Conservation (phyloP, 2,888 invertebrate genomes). For the Aricia artaxerxes region DNA sequence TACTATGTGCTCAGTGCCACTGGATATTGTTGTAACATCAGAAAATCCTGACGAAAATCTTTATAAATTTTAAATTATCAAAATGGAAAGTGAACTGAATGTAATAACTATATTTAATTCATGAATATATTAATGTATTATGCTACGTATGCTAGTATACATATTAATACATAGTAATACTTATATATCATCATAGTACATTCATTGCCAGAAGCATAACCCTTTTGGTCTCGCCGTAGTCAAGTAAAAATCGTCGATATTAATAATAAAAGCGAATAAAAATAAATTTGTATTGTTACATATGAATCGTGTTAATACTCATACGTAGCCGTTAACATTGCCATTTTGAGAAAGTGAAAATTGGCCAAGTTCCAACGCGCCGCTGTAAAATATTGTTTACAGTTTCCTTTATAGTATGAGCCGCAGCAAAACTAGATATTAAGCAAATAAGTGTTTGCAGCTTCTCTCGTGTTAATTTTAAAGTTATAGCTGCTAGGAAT, state of each 20-base stretch:
- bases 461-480: constrained; percentile 27
- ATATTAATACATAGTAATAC: too few species aligned
- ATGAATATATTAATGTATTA: too few species aligned
- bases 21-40: not conserved
- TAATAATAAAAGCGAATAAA: constrained; percentile 1
- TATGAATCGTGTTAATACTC: constrained; percentile 27
- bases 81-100: too few species aligned
- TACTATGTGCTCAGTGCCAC: not conserved
- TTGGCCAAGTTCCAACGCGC: constrained; percentile 25
- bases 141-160: too few species aligned
- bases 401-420: constrained; percentile 29
- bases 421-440: constrained; percentile 27
- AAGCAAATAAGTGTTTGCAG: constrained; percentile 30
- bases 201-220: not conserved
- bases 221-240: not conserved
- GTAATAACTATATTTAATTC: too few species aligned
- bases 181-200: too few species aligned
- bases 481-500: constrained; percentile 18
- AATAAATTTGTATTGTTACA: constrained; percentile 24
- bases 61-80: not conserved
- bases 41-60: not conserved
- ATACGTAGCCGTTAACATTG: constrained; percentile 24
- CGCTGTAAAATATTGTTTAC: constrained; percentile 31
- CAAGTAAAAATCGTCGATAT: not conserved
- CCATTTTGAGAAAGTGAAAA: constrained; percentile 31